These are phyloP conservation scores for Podarcis muralis DNA, from an alignment of 2,113 vertebrate genomes.

Conservation along the genomic window DNA sequence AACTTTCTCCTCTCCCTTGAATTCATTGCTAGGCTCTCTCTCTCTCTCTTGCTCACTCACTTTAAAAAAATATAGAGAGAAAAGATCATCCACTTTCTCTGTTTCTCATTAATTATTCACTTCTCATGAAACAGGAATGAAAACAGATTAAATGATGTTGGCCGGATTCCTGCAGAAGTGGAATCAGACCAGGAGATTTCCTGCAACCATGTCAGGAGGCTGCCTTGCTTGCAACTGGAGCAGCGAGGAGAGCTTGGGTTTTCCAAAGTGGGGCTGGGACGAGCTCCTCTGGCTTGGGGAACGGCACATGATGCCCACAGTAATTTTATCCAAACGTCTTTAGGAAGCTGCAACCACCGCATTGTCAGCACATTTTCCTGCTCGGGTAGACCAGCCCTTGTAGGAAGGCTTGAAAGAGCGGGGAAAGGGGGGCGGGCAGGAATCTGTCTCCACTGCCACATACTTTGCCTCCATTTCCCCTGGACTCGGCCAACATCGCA, in stretches of 20 bases:
- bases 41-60: too few species aligned
- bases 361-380: neutral
- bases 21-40: constrained; percentile 12
- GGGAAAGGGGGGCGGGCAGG: too few species aligned
- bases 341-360: neutral
- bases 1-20: neutral
- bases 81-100: constrained; percentile 42
- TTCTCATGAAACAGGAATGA: constrained; percentile 71
- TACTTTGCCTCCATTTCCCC: neutral
- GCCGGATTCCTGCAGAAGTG: constrained; percentile 22
- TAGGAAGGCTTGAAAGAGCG: neutral
- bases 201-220: neutral
- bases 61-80: neutral
- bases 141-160: constrained; percentile 57
- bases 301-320: neutral
- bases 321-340: neutral
- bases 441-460: neutral
- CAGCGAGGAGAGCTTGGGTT: neutral
- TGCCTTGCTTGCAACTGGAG: neutral
- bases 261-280: neutral
- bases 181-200: constrained; percentile 37
- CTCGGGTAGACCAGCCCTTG: neutral
- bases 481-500: neutral
- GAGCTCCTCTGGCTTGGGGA: neutral
- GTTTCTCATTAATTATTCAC: constrained; percentile 70